Evolutionary conservation across 1,140 invertebrate genomes (phyloP), one percentile per base, ranked within the genome.

Genomic region (Zaprionus tsacasi): DNA sequence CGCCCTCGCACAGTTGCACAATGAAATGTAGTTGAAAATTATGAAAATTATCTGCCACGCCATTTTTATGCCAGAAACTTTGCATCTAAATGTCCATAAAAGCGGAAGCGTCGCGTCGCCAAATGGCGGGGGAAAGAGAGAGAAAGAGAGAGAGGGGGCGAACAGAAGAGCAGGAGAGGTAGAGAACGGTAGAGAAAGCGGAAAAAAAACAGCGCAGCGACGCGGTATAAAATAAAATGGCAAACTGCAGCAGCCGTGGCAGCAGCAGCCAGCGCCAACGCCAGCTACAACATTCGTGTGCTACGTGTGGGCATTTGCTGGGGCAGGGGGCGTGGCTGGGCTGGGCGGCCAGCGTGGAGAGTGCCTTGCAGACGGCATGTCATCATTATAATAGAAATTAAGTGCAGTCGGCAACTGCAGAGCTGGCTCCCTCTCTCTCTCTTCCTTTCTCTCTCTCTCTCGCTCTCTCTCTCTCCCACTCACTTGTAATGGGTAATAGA

Each of bases 61-160:
- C 79, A 87, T 87, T 87, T 87, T 82, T 82, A 87, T 87, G 83
- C 83, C 83, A 87, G 82, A 82, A 87, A 87, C 83, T 87, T 87
- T 87, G 83, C 83, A 87, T 87, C 82, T 87, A 87, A 87, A 87
- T 87, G 83, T 87, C 79, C 79, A 87, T 87, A 87, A 87, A 87
- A 87, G 82, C 76, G 82, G 73, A 82, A 87, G 70, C 71, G 71
- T 75, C 76, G 71, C 70, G 78, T 76, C 77, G 70, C 71, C 75
- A 72, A 81, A 75, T 66, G 64, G 64, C 45, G 76, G 36, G 59
- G 52, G 43, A 12, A 25, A 7, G 15, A 21, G 21, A 21, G 21
- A 21, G 21, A 21, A 21, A 21, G 21, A 21, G 21, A 21, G 21
- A 21, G 21, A 58, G 1, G 0, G 36, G 27, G 25, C 4, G 25